Conservation (phyloP, 2,797 vertebrate species). For the Pelodytes ibericus region DNA sequence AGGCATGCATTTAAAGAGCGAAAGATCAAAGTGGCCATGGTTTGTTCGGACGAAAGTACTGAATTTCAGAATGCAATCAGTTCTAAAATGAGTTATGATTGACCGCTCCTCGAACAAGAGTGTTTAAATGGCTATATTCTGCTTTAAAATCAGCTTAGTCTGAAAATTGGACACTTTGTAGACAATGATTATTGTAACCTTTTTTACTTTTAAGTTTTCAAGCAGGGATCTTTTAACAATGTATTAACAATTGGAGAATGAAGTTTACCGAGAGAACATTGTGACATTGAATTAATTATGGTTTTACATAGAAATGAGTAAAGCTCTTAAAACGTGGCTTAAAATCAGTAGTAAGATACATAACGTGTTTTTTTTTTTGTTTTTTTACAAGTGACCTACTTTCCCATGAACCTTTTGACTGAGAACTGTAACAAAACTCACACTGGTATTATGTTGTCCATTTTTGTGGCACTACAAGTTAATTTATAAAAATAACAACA, state of each 20-base stretch:
- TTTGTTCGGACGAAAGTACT: conserved; percentile 28
- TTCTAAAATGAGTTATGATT: conserved; percentile 46
- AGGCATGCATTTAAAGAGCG: conserved; percentile 33
- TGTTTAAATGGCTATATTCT: conserved; percentile 23
- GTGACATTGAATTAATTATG: too few relatives aligned
- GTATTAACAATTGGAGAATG: background rate
- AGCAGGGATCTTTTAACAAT: background rate
- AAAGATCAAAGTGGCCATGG: conserved; percentile 46
- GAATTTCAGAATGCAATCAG: conserved; percentile 32
- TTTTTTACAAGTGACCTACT: too few relatives aligned
- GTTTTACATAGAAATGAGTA: too few relatives aligned
- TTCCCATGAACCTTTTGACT: too few relatives aligned
- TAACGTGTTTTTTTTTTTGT: too few relatives aligned
- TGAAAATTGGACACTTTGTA: conserved; percentile 18
- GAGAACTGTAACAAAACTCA: too few relatives aligned
- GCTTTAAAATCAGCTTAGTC: conserved; percentile 29
- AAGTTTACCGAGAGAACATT: background rate
- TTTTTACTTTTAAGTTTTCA: conserved; percentile 20
- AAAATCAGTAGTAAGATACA: too few relatives aligned
- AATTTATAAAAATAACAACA: too few relatives aligned
- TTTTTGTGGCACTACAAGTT: too few relatives aligned
- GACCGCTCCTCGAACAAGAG: conserved; percentile 30
- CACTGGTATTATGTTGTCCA: too few relatives aligned
- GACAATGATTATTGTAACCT: conserved; percentile 14
- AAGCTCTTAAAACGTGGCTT: too few relatives aligned